These are phyloP conservation scores for Garra rufa DNA, from an alignment of 2,113 vertebrate species.

Conservation along the genomic window DNA sequence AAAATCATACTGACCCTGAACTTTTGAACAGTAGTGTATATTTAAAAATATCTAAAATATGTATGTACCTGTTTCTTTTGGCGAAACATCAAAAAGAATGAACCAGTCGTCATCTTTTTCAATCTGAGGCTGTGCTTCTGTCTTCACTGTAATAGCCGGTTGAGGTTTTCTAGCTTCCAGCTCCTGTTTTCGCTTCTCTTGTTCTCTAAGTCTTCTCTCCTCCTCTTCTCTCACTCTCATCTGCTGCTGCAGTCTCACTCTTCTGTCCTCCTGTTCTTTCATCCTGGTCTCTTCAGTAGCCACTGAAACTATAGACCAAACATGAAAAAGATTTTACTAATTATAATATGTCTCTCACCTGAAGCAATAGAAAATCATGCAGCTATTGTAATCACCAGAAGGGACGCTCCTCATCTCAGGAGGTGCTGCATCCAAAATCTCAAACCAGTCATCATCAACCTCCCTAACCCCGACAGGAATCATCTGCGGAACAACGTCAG, in stretches of 20 bases:
- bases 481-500: neutral
- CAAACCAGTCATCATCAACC: slow-evolving; percentile 47
- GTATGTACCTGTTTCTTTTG: slow-evolving; percentile 4
- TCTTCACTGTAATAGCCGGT: slow-evolving; percentile 37
- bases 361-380: neutral
- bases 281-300: slow-evolving; percentile 43
- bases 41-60: neutral
- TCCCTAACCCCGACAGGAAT: slow-evolving; percentile 53
- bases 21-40: neutral
- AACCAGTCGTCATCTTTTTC: slow-evolving; percentile 72
- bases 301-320: neutral
- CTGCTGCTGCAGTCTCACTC: slow-evolving; percentile 65
- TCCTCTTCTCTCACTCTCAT: slow-evolving; percentile 38
- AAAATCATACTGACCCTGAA: neutral
- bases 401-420: slow-evolving; percentile 2
- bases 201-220: slow-evolving; percentile 15
- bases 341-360: neutral
- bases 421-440: slow-evolving; percentile 14
- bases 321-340: neutral
- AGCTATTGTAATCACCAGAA: slow-evolving; percentile 3
- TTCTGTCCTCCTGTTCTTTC: slow-evolving; percentile 46
- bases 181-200: neutral
- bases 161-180: slow-evolving; percentile 23
- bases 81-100: slow-evolving; percentile 64
- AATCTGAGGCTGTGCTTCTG: slow-evolving; percentile 44